Conservation (phyloP, 1,140 invertebrate genomes). For the Orchesella cincta region DNA sequence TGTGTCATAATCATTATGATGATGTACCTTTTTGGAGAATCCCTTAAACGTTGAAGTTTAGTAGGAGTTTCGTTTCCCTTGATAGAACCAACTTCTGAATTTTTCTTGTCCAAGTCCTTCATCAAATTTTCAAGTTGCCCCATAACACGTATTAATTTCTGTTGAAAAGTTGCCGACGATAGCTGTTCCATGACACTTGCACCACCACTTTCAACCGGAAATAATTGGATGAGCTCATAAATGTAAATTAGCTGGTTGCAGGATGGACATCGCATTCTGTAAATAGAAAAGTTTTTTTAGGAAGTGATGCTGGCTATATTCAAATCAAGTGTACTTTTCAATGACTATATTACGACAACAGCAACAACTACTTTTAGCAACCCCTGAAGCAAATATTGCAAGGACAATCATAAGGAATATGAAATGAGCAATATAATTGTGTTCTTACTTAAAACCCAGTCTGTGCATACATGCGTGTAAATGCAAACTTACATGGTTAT, state of each 20-base stretch:
- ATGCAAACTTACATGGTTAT: too few relatives aligned
- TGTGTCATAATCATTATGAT: neutral
- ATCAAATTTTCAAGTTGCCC: neutral
- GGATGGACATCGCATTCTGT: conserved; percentile 28
- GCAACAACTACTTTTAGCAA: too few relatives aligned
- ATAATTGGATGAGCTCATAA: conserved; percentile 33
- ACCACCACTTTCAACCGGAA: conserved; percentile 27
- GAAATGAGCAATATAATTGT: too few relatives aligned
- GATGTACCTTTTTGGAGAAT: neutral
- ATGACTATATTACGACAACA: too few relatives aligned
- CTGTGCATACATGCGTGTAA: too few relatives aligned
- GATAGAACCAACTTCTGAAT: neutral
- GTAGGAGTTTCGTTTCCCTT: conserved; percentile 15
- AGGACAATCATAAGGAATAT: too few relatives aligned
- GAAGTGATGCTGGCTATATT: too few relatives aligned
- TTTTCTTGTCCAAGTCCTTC: neutral
- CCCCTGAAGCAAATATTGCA: too few relatives aligned
- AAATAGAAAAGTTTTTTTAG: too few relatives aligned
- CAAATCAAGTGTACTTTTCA: too few relatives aligned
- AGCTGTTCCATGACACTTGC: neutral
- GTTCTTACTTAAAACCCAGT: too few relatives aligned
- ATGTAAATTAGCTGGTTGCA: conserved; percentile 35
- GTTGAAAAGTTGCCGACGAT: neutral
- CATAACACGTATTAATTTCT: neutral
- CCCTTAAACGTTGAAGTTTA: neutral